Evolutionary conservation across 2,797 vertebrate species (phyloP).

Genomic region (Neosilurus hyrtlii): DNA sequence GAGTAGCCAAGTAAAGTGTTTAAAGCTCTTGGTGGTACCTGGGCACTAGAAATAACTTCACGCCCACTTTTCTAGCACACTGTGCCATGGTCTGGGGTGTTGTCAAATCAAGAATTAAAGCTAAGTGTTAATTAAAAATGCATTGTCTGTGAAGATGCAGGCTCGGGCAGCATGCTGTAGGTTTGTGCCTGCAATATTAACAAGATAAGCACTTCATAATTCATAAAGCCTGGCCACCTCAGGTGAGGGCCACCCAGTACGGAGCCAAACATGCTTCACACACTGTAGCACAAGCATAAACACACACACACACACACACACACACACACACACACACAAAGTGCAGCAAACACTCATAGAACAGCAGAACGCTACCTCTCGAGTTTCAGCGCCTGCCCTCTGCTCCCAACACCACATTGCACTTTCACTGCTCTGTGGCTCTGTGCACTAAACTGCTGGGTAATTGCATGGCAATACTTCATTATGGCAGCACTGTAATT

Average conservation of each 20-base stretch:
- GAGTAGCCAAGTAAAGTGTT: constrained; percentile 33
- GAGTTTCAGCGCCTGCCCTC: constrained; percentile 32
- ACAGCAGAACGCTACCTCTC: constrained; percentile 19
- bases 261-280: constrained; percentile 43
- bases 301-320: constrained; percentile 37
- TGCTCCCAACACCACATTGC: constrained; percentile 55
- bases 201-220: constrained; percentile 75
- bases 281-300: constrained; percentile 29
- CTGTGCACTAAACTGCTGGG: constrained; percentile 50
- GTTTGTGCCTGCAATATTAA: constrained; percentile 82
- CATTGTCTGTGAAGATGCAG: constrained; percentile 75
- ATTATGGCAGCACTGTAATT: constrained; percentile 77
- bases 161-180: constrained; percentile 76
- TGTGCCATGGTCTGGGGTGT: constrained; percentile 29
- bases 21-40: constrained; percentile 40
- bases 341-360: constrained; percentile 35
- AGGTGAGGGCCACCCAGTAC: constrained; percentile 45
- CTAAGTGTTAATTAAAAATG: constrained; percentile 82
- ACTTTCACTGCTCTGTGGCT: constrained; percentile 55
- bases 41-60: constrained; percentile 57
- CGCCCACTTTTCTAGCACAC: constrained; percentile 42
- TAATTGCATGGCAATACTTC: constrained; percentile 75
- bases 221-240: constrained; percentile 69
- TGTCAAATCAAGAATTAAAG: constrained; percentile 66
- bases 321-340: constrained; percentile 46